Evolutionary conservation across 2,113 vertebrate species (phyloP).

Genomic region (Asarcornis scutulata): DNA sequence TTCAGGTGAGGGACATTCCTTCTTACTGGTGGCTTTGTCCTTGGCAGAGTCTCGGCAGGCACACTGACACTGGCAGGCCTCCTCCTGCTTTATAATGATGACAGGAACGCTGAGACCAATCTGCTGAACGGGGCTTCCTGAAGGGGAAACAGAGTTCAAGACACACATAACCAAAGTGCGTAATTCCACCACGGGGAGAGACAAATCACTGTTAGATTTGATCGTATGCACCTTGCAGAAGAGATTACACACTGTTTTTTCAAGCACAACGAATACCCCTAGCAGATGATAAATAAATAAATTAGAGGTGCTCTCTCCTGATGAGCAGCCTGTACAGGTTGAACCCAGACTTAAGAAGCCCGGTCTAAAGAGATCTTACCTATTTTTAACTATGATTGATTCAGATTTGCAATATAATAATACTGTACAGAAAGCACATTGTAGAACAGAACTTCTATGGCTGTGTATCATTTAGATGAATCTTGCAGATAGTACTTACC

Average conservation of each 20-base stretch:
- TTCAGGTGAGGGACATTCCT: conserved; percentile 75
- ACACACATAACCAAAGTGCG: not conserved
- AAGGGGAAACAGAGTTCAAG: conserved; percentile 62
- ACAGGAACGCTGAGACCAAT: conserved; percentile 97
- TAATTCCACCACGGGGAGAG: not conserved
- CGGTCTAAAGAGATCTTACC: not conserved
- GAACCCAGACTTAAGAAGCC: not conserved
- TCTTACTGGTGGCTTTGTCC: conserved; percentile 81
- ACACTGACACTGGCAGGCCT: conserved; percentile 97
- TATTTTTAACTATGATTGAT: not conserved
- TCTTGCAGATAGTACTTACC: not conserved
- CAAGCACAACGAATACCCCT: not conserved
- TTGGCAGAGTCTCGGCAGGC: conserved; percentile 92
- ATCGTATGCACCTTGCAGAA: not conserved
- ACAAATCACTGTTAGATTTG: not conserved
- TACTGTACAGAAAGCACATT: not conserved
- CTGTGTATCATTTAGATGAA: not conserved
- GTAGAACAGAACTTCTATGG: not conserved
- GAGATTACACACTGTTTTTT: not conserved
- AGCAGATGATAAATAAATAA: not conserved
- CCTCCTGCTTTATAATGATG: conserved; percentile 99
- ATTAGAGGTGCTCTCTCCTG: not conserved
- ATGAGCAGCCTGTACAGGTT: not conserved
- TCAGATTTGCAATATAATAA: not conserved
- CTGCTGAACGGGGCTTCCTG: conserved; percentile 94